Evolutionary conservation across 2,888 invertebrate species (phyloP).

Genomic region (Coleophora flavipennella): DNA sequence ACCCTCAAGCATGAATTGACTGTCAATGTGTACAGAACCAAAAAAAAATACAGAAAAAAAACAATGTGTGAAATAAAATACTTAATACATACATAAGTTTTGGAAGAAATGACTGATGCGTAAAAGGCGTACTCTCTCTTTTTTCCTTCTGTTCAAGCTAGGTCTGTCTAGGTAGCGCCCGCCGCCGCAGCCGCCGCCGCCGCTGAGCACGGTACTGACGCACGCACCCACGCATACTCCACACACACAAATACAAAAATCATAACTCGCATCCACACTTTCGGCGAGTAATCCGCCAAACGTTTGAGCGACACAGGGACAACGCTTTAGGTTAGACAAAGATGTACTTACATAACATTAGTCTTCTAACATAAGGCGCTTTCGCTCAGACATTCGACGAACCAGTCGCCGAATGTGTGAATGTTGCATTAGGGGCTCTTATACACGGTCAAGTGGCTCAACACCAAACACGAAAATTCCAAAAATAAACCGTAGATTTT

Average conservation of each 20-base stretch:
- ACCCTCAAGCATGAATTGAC: conserved; percentile 17
- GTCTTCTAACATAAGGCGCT: no score
- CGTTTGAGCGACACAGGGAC: no score
- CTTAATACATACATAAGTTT: conserved; percentile 29
- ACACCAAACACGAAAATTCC: no score
- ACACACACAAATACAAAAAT: conserved; percentile 14
- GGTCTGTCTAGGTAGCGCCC: conserved; percentile 71
- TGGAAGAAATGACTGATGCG: conserved; percentile 69
- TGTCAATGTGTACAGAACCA: conserved; percentile 21
- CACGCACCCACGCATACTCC: conserved; percentile 25
- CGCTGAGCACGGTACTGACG: conserved; percentile 64
- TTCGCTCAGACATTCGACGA: no score
- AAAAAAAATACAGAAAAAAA: conserved; percentile 7
- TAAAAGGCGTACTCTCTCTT: conserved; percentile 66
- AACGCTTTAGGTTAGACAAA: no score
- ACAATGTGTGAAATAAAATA: conserved; percentile 12
- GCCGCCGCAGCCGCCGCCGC: conserved; percentile 50
- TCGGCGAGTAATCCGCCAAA: no score
- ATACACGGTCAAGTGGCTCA: no score
- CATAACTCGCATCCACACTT: no score
- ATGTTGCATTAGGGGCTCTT: no score
- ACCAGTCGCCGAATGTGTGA: no score
- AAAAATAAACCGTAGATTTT: no score
- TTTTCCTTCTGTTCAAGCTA: conserved; percentile 72
- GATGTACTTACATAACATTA: no score